A percentile compares a stretch with the other conserved stretches of the same genome.
These are phyloP conservation scores for Pterobdella sp. DNA, from an alignment of 2,888 invertebrate species.

Conservation along the genomic window DNA sequence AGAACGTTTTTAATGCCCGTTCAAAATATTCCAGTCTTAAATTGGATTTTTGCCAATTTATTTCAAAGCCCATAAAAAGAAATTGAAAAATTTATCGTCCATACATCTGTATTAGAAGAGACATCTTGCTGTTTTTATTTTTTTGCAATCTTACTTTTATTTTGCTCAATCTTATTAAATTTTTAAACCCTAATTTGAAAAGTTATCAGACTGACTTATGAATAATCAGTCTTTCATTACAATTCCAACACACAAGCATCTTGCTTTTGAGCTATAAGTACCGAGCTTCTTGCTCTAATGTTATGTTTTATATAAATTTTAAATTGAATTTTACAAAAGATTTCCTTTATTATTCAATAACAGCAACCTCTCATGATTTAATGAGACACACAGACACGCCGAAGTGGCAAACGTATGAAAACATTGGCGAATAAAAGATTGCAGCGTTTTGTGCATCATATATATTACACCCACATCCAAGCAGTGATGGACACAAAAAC, in stretches of 20 bases:
- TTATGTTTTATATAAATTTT: background rate
- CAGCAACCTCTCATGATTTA: background rate
- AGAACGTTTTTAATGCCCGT: constrained; percentile 27
- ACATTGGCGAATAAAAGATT: background rate
- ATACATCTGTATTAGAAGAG: constrained; percentile 14
- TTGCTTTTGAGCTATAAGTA: background rate
- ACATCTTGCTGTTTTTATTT: background rate
- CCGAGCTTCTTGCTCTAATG: constrained; percentile 4
- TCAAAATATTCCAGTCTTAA: constrained; percentile 28
- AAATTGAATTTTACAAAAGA: constrained; percentile 2
- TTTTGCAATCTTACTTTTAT: background rate
- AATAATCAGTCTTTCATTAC: constrained; percentile 1
- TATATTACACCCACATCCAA: background rate
- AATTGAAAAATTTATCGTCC: constrained; percentile 28
- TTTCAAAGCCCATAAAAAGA: constrained; percentile 26
- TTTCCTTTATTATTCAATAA: constrained; percentile 4
- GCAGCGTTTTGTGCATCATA: background rate
- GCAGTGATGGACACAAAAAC: background rate
- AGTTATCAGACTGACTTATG: background rate
- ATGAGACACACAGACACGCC: background rate
- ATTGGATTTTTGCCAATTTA: constrained; percentile 31
- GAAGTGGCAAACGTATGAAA: background rate
- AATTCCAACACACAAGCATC: background rate
- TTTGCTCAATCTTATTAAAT: background rate
- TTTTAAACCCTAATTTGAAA: constrained; percentile 2